Evolutionary conservation across 2,888 invertebrate genomes (phyloP).

Genomic region (Pyrgus malvae): DNA sequence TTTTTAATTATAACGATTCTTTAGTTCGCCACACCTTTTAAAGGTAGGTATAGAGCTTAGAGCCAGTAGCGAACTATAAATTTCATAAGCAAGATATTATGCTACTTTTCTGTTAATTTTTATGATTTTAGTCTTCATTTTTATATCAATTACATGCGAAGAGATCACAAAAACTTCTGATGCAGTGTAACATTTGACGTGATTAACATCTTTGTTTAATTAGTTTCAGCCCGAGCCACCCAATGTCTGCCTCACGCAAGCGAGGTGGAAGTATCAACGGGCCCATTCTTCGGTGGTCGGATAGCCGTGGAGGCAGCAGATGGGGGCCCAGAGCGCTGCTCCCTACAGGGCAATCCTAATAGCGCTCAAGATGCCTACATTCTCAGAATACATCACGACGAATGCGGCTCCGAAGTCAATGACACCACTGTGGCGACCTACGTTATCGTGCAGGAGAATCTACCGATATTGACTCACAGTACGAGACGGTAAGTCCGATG

Average conservation of each 20-base stretch:
- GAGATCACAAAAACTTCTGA: too few species aligned
- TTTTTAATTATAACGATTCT: too few species aligned
- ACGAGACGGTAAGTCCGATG: slow-evolving; percentile 80
- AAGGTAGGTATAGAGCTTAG: too few species aligned
- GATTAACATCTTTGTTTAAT: too few species aligned
- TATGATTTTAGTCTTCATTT: too few species aligned
- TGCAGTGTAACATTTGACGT: too few species aligned
- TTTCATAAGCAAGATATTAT: too few species aligned
- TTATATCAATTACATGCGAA: too few species aligned
- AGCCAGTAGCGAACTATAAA: too few species aligned
- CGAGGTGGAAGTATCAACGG: slow-evolving; percentile 91
- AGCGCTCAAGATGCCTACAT: slow-evolving; percentile 88
- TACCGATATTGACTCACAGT: slow-evolving; percentile 91
- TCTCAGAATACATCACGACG: slow-evolving; percentile 87
- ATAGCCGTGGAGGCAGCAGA: slow-evolving; percentile 88
- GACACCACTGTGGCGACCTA: slow-evolving; percentile 91
- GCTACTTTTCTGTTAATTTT: too few species aligned
- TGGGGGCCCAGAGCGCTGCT: slow-evolving; percentile 86
- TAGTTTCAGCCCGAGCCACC: slow-evolving; percentile 91
- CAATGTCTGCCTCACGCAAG: slow-evolving; percentile 90
- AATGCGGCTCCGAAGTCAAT: slow-evolving; percentile 88
- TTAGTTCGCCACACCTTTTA: too few species aligned
- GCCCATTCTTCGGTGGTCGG: slow-evolving; percentile 90
- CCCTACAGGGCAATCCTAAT: slow-evolving; percentile 87
- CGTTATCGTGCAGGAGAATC: slow-evolving; percentile 91